Conservation (phyloP, 2,888 invertebrate species). For the Pristionchus maxplancki region DNA sequence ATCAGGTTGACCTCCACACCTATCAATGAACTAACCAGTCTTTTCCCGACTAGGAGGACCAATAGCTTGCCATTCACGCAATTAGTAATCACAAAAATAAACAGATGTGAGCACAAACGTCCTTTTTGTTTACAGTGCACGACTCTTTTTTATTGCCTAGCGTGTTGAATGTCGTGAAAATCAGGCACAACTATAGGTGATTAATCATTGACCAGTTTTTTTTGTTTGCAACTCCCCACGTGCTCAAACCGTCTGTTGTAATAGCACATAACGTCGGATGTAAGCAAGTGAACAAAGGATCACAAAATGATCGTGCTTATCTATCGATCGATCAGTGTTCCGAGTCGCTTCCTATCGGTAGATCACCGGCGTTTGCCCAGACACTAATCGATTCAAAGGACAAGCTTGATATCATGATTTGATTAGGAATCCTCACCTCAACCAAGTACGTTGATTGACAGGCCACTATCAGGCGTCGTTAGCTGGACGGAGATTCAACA, state of each 20-base stretch:
- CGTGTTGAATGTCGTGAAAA: too few species aligned
- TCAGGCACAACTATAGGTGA: too few species aligned
- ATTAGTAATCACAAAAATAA: too few species aligned
- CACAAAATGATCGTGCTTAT: background rate
- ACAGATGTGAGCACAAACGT: too few species aligned
- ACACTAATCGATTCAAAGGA: slow-evolving; percentile 2
- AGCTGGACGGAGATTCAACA: slow-evolving; percentile 13
- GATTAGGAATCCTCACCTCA: slow-evolving; percentile 15
- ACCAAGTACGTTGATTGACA: slow-evolving; percentile 18
- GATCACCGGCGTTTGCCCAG: background rate
- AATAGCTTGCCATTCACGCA: background rate
- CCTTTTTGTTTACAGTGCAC: too few species aligned
- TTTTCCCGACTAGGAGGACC: background rate
- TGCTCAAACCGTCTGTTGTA: slow-evolving; percentile 30
- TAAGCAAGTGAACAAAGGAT: background rate
- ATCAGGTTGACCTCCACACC: slow-evolving; percentile 24
- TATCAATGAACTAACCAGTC: background rate
- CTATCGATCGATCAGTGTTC: background rate
- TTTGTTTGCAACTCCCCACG: slow-evolving; percentile 10
- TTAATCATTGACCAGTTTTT: background rate
- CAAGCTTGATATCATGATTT: background rate
- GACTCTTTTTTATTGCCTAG: too few species aligned
- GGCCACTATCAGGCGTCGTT: background rate
- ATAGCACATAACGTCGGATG: background rate
- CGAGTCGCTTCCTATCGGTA: background rate